A percentile compares a stretch with the other conserved stretches of the same genome.
phyloP scores from a whole-genome alignment of 2,113 vertebrate species.

The Indicator indicator region DNA sequence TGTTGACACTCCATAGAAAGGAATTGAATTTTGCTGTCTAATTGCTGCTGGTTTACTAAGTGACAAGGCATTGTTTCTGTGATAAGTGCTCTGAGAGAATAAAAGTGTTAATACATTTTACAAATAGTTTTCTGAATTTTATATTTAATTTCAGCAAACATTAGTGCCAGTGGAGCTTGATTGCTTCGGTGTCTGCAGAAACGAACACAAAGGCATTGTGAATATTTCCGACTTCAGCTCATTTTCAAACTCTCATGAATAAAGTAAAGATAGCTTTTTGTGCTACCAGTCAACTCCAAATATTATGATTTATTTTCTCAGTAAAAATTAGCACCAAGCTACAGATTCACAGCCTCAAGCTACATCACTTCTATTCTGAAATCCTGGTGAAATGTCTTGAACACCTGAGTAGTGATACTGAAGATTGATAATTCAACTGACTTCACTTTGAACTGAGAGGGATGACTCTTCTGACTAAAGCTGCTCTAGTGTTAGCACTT shows the following conservation, averaged over 20 bases:
- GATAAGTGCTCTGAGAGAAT: not conserved
- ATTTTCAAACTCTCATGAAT: not conserved
- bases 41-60: constrained; percentile 24
- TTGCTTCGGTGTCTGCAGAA: not conserved
- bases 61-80: constrained; percentile 30
- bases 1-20: not conserved
- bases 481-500: not conserved
- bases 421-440: not conserved
- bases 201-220: constrained; percentile 2
- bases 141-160: constrained; percentile 7
- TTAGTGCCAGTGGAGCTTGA: not conserved
- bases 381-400: not conserved
- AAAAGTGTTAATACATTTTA: not conserved
- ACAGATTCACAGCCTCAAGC: not conserved
- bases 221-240: not conserved
- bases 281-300: not conserved
- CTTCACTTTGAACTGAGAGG: not conserved
- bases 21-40: not conserved
- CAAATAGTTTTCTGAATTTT: not conserved
- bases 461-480: not conserved
- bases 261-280: not conserved
- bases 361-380: not conserved
- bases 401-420: not conserved
- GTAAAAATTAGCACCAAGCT: not conserved
- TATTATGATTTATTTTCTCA: not conserved